Conservation (phyloP, 2,113 vertebrate species). For the Hyla sarda region DNA sequence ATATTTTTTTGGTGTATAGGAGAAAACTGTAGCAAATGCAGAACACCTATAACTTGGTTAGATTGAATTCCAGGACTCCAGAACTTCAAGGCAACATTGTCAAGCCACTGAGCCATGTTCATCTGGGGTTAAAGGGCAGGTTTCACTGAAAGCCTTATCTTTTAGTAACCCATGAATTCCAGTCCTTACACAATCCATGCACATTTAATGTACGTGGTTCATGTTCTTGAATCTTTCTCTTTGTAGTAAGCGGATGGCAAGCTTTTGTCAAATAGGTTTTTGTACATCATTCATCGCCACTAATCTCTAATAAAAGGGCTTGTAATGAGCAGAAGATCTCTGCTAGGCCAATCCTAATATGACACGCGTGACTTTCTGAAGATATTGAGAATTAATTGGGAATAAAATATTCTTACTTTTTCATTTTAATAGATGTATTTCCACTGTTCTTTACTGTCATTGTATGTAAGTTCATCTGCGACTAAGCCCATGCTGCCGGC, state of each 20-base stretch:
- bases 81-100: too few species aligned
- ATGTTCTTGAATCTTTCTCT: not conserved
- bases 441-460: not conserved
- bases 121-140: too few species aligned
- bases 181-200: not conserved
- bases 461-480: not conserved
- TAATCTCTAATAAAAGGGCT: conserved; percentile 40
- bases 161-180: not conserved
- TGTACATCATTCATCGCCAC: conserved; percentile 3
- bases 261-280: conserved; percentile 18
- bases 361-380: conserved; percentile 19
- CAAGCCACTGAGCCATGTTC: too few species aligned
- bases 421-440: conserved; percentile 18
- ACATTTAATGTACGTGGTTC: not conserved
- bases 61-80: too few species aligned
- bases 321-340: conserved; percentile 41
- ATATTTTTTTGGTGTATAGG: too few species aligned
- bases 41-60: too few species aligned
- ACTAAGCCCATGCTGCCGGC: not conserved
- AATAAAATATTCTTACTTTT: conserved; percentile 5
- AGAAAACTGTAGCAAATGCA: too few species aligned
- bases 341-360: conserved; percentile 18
- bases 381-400: conserved; percentile 40
- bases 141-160: too few species aligned
- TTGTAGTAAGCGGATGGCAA: conserved; percentile 2